A percentile compares a stretch with the other conserved stretches of the same genome.
phyloP scores from a whole-genome alignment of 2,113 vertebrate species.

The Cryptoleucopteryx plumbea region DNA sequence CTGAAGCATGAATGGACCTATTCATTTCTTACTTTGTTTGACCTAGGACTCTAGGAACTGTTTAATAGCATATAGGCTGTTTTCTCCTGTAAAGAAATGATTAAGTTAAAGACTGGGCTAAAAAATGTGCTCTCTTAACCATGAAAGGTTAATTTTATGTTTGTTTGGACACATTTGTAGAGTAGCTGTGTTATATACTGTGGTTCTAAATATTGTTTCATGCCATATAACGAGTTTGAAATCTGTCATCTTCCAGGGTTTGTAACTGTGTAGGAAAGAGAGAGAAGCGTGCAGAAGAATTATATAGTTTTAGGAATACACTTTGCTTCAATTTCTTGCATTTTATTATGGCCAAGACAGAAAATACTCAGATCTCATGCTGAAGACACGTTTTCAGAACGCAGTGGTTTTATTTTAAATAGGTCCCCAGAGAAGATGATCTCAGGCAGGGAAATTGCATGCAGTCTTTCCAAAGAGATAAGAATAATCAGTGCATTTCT shows the following conservation, averaged over 20 bases:
- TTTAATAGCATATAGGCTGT: slow-evolving; percentile 7
- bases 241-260: background rate
- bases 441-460: background rate
- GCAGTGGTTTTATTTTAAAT: background rate
- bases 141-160: slow-evolving; percentile 50
- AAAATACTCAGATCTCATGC: background rate
- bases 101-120: background rate
- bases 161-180: slow-evolving; percentile 10
- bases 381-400: background rate
- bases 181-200: background rate
- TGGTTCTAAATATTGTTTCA: slow-evolving; percentile 10
- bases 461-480: slow-evolving; percentile 3
- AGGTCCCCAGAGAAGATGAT: slow-evolving; percentile 8
- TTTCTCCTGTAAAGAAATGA: slow-evolving; percentile 49
- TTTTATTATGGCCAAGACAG: background rate
- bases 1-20: slow-evolving; percentile 67
- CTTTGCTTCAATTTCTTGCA: slow-evolving; percentile 10
- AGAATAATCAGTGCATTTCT: slow-evolving; percentile 26
- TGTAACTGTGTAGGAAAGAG: background rate
- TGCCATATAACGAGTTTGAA: slow-evolving; percentile 25
- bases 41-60: slow-evolving; percentile 8
- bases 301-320: background rate
- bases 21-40: slow-evolving; percentile 64
- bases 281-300: background rate
- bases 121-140: background rate